phyloP scores from a whole-genome alignment of 2,888 invertebrate species.

The Balanococcus diminutus region DNA sequence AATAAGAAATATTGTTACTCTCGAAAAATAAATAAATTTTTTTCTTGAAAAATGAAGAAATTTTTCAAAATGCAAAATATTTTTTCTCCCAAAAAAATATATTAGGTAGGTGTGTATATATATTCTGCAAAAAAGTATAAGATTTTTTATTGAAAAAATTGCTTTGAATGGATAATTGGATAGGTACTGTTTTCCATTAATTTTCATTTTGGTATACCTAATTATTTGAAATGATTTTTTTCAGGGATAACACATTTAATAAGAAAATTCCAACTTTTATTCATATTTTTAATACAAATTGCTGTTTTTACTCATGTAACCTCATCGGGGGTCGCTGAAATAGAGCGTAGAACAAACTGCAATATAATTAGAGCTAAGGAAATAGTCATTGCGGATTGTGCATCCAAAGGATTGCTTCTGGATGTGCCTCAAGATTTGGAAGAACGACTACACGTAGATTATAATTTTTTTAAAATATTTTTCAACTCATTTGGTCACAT shows the following conservation, averaged over 20 bases:
- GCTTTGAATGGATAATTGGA: no score
- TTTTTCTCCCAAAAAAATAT: no score
- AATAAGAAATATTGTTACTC: no score
- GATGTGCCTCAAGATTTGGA: not conserved
- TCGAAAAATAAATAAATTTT: no score
- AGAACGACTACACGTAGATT: not conserved
- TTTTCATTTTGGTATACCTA: not conserved
- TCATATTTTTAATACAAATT: not conserved
- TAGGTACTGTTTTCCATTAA: no score
- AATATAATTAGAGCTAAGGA: not conserved
- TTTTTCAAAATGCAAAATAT: no score
- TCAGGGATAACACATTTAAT: not conserved
- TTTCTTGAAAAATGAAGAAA: no score
- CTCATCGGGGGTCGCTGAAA: not conserved
- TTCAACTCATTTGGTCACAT: no score
- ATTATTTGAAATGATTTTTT: not conserved
- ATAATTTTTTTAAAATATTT: not conserved
- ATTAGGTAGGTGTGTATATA: no score
- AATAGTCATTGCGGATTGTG: not conserved
- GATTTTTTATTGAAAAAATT: no score
- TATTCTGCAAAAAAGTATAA: no score
- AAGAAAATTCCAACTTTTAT: not conserved
- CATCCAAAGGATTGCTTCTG: not conserved
- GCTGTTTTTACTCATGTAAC: not conserved
- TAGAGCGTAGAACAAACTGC: not conserved